These are phyloP conservation scores for Raillietiella orientalis DNA, from an alignment of 2,888 invertebrate genomes.

Conservation along the genomic window DNA sequence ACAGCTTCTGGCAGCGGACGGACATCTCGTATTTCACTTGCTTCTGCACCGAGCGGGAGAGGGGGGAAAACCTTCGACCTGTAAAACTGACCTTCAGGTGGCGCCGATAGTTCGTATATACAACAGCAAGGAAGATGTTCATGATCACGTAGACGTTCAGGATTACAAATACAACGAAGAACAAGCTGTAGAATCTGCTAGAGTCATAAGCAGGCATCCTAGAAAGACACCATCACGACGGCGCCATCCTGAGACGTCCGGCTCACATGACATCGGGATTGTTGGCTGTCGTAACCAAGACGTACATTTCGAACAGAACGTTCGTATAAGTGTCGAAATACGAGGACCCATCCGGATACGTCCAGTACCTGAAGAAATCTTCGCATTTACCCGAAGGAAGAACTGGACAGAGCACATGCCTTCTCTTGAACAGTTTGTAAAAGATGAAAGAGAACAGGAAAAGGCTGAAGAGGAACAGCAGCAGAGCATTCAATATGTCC, in stretches of 20 bases:
- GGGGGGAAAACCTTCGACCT: neutral
- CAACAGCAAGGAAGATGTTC: conserved; percentile 16
- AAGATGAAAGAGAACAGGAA: conserved; percentile 15
- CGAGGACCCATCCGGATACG: conserved; percentile 12
- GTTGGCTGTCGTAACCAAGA: conserved; percentile 17
- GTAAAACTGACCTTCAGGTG: conserved; percentile 12
- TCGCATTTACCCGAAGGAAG: neutral
- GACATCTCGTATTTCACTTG: conserved; percentile 6
- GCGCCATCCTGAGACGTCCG: conserved; percentile 10
- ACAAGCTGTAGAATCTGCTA: conserved; percentile 13
- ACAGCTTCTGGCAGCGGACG: conserved; percentile 12
- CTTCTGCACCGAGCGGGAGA: conserved; percentile 9
- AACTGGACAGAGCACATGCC: conserved; percentile 9
- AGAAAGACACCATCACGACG: conserved; percentile 4
- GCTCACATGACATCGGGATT: conserved; percentile 17
- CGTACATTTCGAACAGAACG: conserved; percentile 15
- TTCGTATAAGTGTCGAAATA: conserved; percentile 15
- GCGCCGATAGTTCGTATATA: conserved; percentile 15
- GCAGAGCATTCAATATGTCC: conserved; percentile 14
- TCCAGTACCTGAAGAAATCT: conserved; percentile 9
- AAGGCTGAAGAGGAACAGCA: conserved; percentile 14
- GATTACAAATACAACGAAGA: conserved; percentile 14
- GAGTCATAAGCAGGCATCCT: conserved; percentile 17
- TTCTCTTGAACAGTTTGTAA: conserved; percentile 13
- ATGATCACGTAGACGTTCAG: conserved; percentile 16